Evolutionary conservation across 2,888 invertebrate species (phyloP), one percentile per base, ranked within the genome.

Genomic region (Metellina segmentata): DNA sequence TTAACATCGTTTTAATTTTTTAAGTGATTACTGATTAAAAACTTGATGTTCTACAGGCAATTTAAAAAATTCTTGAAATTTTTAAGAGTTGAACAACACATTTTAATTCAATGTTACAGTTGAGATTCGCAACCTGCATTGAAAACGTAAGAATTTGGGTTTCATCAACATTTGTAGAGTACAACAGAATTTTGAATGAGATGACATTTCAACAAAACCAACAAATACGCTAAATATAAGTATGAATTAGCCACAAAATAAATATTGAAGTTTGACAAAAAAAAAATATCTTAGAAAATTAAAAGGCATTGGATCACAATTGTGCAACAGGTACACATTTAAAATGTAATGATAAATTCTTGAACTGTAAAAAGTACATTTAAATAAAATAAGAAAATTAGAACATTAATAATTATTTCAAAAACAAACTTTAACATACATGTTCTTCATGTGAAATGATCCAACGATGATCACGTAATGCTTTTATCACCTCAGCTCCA

Each of bases 391-490:
- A 52, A 51, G 19, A 13, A 77, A 77, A 7, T 48, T 77, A 81
- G 34, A 0, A 51, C 20, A 34, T 11, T 16, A 34, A 11, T 16
- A 20, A 7, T 2, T 16, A 19, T 52, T 11, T 20, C 13, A 53
- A 52, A 51, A 49, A 9, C 6, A 83, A 51, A 85, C 70, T 88
- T 34, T 34, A 34, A 34, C 34, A 34, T 90, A 95, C 95, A 94
- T 95, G 95, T 95, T 99, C 98, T 93, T 98, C 98, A 48, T 97
- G 96, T 0, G 98, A 97, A 93, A 98, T 97, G 79, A 97, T 97
- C 98, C 98, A 98, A 19, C 97, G 97, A 0, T 97, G 96, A 1
- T 96, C 96, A 48, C 97, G 96, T 7, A 98, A 95, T 0, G 97
- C 97, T 93, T 97, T 96, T 93, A 98, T 96, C 13, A 98, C 97